phyloP scores from a whole-genome alignment of 1,140 invertebrate species.

The Globodera rostochiensis region DNA sequence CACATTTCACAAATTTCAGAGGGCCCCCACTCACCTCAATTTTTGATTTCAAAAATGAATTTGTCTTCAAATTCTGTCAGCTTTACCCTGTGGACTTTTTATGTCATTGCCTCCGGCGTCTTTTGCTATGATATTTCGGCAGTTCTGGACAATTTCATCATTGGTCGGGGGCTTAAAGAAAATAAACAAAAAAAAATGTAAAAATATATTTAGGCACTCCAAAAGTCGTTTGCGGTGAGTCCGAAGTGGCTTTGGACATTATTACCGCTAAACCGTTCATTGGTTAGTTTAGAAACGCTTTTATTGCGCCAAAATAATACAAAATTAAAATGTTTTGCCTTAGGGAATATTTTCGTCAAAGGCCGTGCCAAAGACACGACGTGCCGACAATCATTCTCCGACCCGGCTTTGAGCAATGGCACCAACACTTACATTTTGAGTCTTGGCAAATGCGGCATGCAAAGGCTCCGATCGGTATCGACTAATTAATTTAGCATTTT shows the following conservation, averaged over 20 bases:
- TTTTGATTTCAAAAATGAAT: neutral
- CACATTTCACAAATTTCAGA: too few species aligned
- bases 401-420: constrained; percentile 42
- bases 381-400: constrained; percentile 57
- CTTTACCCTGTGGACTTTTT: neutral
- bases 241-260: constrained; percentile 59
- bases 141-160: constrained; percentile 31
- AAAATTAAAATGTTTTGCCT: neutral
- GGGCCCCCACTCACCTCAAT: too few species aligned
- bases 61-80: neutral
- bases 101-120: neutral
- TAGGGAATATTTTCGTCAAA: constrained; percentile 45
- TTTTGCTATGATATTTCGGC: constrained; percentile 16
- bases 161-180: neutral
- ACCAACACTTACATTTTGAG: constrained; percentile 56
- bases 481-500: constrained; percentile 10
- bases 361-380: constrained; percentile 60
- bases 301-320: neutral
- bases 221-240: constrained; percentile 61
- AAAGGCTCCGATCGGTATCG: constrained; percentile 56
- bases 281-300: constrained; percentile 50
- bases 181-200: neutral
- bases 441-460: constrained; percentile 63
- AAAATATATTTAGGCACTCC: constrained; percentile 53
- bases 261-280: constrained; percentile 60